Base-by-base conservation (phyloP, 2,888 invertebrate genomes). In the Drosophila buzzatii region DNA sequence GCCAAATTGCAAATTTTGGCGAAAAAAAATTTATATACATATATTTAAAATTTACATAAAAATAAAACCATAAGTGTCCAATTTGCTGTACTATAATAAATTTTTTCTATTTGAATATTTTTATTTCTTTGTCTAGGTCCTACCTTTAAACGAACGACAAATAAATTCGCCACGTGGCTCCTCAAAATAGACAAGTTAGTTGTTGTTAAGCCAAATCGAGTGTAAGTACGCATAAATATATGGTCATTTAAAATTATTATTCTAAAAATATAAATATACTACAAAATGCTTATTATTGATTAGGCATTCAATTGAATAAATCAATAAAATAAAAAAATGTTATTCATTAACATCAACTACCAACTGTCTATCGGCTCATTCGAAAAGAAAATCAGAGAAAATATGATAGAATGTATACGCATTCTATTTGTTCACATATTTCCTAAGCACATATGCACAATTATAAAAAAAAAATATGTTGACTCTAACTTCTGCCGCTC, bases 31-130 rank as follows among this genome's bases (percentile, higher is more conserved):
- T n/a, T n/a, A n/a, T n/a, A n/a, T n/a, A n/a, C n/a, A n/a, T n/a
- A n/a, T n/a, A 79, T 76, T 84, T 70, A 64, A 60, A 81, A 87
- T 85, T 85, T 85, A 79, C 82, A 89, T 79, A 81, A 76, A 77
- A 84, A 81, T 79, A 84, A 86, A 79, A 84, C 83, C 79, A 79
- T 87, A 79, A 73, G 60, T 81, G 84, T 81, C 79, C 81, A 85
- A 86, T 86, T 89, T 86, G 73, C 83, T 76, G 70, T 80, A 62
- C 65, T 60, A 58, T 69, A 85, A 76, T 83, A 64, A 85, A 89
- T 79, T 83, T 83, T 70, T 68, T 64, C 44, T 62, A 60, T 55
- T 35, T 64, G 62, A 57, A 20, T 27, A 20, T 37, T 61, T 35
- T 44, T 63, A 39, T 44, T 35, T 56, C 10, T 44, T 8, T 51